Conservation (phyloP, 2,797 vertebrate species). For the Meriones psammophilus region DNA sequence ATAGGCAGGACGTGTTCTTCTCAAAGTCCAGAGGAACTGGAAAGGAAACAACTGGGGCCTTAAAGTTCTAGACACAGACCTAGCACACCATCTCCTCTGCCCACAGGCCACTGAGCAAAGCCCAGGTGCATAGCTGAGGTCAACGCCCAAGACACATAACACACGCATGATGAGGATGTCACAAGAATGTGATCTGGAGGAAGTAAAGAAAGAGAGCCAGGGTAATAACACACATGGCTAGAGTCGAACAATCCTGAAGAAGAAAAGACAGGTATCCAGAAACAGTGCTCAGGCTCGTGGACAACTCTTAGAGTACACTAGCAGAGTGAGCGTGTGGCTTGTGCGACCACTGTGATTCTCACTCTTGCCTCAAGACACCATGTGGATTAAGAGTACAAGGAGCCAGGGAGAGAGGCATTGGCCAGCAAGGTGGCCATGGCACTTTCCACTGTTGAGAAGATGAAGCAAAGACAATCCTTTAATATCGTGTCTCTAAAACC, state of each 20-base stretch:
- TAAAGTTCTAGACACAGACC: neutral
- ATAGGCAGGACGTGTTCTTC: neutral
- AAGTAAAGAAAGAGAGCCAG: neutral
- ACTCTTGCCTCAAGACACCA: neutral
- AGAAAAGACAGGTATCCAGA: neutral
- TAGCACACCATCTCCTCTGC: neutral
- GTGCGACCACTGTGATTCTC: neutral
- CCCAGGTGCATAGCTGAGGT: neutral
- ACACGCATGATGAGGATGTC: rapidly evolving
- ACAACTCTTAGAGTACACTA: neutral
- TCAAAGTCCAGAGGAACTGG: neutral
- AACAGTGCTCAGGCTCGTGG: neutral
- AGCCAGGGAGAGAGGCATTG: neutral
- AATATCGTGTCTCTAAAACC: neutral
- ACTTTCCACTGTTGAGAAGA: neutral
- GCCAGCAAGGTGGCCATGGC: rapidly evolving
- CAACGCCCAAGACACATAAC: neutral
- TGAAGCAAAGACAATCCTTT: neutral
- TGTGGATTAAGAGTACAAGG: neutral
- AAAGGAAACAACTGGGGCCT: neutral
- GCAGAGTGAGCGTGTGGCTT: neutral
- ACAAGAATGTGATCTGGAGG: rapidly evolving
- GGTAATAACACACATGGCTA: neutral
- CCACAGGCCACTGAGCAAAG: neutral
- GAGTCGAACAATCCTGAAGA: neutral